Conservation (phyloP, 1,140 invertebrate species). For the Latrodectus geometricus region DNA sequence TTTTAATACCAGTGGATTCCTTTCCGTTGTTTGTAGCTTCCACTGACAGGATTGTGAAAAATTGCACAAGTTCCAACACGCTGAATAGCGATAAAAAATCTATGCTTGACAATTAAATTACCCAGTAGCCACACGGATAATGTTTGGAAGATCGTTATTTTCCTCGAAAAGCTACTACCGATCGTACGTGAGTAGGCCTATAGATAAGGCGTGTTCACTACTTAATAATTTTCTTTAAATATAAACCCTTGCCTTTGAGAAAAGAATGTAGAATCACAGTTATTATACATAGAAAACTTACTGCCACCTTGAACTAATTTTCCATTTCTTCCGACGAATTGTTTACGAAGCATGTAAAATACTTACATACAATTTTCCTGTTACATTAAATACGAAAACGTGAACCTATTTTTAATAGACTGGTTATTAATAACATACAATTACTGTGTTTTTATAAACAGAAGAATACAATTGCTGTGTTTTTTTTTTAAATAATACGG, state of each 20-base stretch:
- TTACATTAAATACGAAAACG: too few species aligned
- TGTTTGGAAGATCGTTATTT: constrained; percentile 56
- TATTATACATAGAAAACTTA: too few species aligned
- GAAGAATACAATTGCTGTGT: too few species aligned
- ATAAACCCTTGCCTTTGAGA: constrained; percentile 18
- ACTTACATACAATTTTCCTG: too few species aligned
- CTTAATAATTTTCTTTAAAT: constrained; percentile 53
- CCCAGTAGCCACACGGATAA: constrained; percentile 40
- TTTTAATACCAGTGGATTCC: constrained; percentile 53
- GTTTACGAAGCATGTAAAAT: too few species aligned
- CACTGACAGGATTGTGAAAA: constrained; percentile 22
- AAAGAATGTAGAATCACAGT: too few species aligned
- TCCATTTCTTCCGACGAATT: too few species aligned
- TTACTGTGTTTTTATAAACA: too few species aligned
- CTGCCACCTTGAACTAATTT: too few species aligned
- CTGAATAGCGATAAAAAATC: constrained; percentile 50
- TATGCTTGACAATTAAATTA: constrained; percentile 58
- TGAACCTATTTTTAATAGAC: too few species aligned
- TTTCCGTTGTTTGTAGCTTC: constrained; percentile 17
- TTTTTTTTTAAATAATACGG: too few species aligned
- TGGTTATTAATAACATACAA: too few species aligned
- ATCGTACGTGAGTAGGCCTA: constrained; percentile 14
- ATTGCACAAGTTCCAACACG: constrained; percentile 43
- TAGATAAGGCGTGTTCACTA: constrained; percentile 47
- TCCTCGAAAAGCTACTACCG: constrained; percentile 22